phyloP scores from a whole-genome alignment of 2,113 vertebrate genomes.

The Dinomys branickii region DNA sequence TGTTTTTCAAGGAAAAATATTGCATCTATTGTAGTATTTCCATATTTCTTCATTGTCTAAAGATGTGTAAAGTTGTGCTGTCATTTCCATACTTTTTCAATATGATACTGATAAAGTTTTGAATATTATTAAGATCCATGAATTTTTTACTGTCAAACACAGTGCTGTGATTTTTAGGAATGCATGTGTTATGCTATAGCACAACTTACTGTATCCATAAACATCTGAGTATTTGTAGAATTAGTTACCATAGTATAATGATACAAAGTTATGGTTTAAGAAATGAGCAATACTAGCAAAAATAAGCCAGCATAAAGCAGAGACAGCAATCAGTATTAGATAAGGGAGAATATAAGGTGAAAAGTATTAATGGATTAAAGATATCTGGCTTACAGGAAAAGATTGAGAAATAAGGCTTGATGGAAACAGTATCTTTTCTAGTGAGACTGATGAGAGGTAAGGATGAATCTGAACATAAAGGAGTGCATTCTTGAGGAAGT shows the following conservation, averaged over 20 bases:
- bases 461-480: background rate
- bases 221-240: background rate
- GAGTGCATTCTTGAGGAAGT: background rate
- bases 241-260: background rate
- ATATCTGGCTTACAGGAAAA: background rate
- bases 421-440: background rate
- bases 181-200: background rate
- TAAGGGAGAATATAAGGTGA: background rate
- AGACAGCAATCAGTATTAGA: background rate
- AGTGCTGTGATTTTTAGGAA: background rate
- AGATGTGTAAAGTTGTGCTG: background rate
- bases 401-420: background rate
- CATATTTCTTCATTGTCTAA: background rate
- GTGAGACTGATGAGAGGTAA: background rate
- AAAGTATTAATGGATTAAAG: background rate
- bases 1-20: constrained; percentile 20
- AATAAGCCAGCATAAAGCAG: background rate
- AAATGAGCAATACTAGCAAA: background rate
- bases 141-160: background rate
- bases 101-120: background rate
- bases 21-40: background rate
- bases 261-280: background rate
- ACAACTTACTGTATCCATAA: background rate
- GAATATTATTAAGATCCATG: background rate
- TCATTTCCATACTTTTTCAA: background rate